Conservation (phyloP, 1,140 invertebrate species). For the Sycobia sp. region DNA sequence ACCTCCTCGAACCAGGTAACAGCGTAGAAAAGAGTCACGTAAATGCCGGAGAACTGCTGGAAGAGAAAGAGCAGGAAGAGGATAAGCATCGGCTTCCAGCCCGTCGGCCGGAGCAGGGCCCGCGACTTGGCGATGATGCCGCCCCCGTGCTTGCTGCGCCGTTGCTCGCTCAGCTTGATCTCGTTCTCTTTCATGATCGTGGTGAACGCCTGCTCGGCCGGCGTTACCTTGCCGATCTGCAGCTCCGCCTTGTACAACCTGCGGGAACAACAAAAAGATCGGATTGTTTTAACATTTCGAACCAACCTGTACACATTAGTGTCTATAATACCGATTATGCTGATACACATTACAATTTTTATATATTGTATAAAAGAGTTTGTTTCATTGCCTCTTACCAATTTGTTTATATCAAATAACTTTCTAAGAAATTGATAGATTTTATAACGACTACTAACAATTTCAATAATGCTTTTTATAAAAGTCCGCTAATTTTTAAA, state of each 20-base stretch:
- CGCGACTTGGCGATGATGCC: conserved; percentile 47
- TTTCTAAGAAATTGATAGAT: no score
- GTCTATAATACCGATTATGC: no score
- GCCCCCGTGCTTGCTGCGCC: conserved; percentile 47
- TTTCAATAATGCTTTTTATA: no score
- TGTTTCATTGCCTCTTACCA: no score
- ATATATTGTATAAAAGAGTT: no score
- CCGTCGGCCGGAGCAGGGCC: conserved; percentile 62
- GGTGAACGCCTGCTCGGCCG: conserved; percentile 49
- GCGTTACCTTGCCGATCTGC: conserved; percentile 39
- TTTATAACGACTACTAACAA: no score
- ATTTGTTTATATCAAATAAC: no score
- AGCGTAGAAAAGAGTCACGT: conserved; percentile 74
- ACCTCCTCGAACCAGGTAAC: conserved; percentile 68
- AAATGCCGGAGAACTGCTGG: conserved; percentile 69
- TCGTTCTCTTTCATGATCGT: conserved; percentile 58
- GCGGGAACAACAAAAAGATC: conserved; percentile 4
- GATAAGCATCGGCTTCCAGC: conserved; percentile 67
- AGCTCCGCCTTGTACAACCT: conserved; percentile 47
- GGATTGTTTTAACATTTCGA: no score
- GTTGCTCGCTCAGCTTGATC: conserved; percentile 51
- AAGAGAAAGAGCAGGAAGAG: conserved; percentile 66
- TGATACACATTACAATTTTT: no score
- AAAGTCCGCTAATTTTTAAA: no score
- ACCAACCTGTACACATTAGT: no score